Conservation (phyloP, 2,113 vertebrate species). For the Andinoacara biseriatus region DNA sequence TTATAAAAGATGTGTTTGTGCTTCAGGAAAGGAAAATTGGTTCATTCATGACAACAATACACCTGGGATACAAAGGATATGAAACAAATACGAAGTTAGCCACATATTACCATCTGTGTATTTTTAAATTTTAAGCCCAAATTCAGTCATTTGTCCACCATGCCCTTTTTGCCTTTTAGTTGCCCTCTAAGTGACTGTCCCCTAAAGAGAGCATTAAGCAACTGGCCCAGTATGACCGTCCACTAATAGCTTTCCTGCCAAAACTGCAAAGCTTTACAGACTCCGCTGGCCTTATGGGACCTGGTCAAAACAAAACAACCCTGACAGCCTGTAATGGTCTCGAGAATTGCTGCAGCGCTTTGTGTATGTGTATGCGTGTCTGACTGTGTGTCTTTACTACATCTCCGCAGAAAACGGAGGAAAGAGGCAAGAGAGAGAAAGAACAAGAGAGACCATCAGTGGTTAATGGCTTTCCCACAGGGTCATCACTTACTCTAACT, state of each 20-base stretch:
- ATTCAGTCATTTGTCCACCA: neutral
- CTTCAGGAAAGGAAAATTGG: conserved; percentile 4
- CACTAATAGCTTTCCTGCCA: conserved; percentile 53
- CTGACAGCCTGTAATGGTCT: conserved; percentile 47
- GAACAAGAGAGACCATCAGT: conserved; percentile 28
- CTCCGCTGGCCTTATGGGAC: conserved; percentile 39
- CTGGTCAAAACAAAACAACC: conserved; percentile 47
- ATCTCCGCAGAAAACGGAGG: conserved; percentile 14
- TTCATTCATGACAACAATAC: neutral
- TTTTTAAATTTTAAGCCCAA: neutral
- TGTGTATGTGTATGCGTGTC: conserved; percentile 3
- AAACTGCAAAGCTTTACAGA: conserved; percentile 41
- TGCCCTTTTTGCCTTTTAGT: conserved; percentile 7
- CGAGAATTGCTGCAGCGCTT: conserved; percentile 5
- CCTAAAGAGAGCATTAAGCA: conserved; percentile 31
- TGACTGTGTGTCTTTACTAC: neutral
- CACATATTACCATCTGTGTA: neutral
- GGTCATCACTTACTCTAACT: conserved; percentile 42
- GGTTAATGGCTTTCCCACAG: conserved; percentile 62
- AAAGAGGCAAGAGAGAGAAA: conserved; percentile 5
- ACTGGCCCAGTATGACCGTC: neutral
- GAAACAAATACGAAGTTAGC: neutral
- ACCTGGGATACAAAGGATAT: neutral
- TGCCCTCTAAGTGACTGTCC: conserved; percentile 15
- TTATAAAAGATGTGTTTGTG: neutral